A percentile compares a stretch with the other conserved stretches of the same genome.
phyloP scores from a whole-genome alignment of 2,888 invertebrate genomes.

The Drosophila anomalipes region DNA sequence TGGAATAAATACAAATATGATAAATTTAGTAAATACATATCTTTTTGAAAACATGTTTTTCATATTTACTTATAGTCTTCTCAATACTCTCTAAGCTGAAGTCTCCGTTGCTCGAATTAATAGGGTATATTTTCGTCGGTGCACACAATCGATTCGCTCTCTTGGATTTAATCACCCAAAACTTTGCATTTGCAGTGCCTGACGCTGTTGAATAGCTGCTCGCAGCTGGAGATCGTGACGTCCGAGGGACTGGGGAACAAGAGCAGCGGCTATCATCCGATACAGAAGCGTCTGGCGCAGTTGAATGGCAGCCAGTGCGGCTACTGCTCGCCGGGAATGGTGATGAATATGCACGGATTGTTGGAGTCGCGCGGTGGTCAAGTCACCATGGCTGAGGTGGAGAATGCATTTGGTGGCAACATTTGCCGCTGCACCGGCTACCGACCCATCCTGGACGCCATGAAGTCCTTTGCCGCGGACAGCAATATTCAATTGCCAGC shows the following conservation, averaged over 20 bases:
- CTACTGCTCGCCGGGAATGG: slow-evolving; percentile 91
- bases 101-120: neutral
- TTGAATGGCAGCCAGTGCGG: slow-evolving; percentile 91
- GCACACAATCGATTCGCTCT: neutral
- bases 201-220: slow-evolving; percentile 88
- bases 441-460: slow-evolving; percentile 91
- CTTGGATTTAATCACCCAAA: neutral
- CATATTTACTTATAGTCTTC: too few species aligned
- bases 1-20: too few species aligned
- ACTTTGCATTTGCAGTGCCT: slow-evolving; percentile 86
- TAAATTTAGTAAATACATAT: too few species aligned
- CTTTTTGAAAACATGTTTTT: too few species aligned
- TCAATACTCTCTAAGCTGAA: neutral
- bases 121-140: neutral
- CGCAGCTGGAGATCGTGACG: slow-evolving; percentile 89
- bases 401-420: slow-evolving; percentile 91
- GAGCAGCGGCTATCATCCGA: slow-evolving; percentile 88
- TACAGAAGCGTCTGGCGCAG: slow-evolving; percentile 88
- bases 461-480: slow-evolving; percentile 90
- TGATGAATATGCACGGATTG: slow-evolving; percentile 90
- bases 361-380: slow-evolving; percentile 86
- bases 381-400: slow-evolving; percentile 88
- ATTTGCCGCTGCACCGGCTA: slow-evolving; percentile 94
- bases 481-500: slow-evolving; percentile 85
- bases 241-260: slow-evolving; percentile 90